phyloP scores from a whole-genome alignment of 2,113 vertebrate species.

The Pelvicachromis taeniatus region DNA sequence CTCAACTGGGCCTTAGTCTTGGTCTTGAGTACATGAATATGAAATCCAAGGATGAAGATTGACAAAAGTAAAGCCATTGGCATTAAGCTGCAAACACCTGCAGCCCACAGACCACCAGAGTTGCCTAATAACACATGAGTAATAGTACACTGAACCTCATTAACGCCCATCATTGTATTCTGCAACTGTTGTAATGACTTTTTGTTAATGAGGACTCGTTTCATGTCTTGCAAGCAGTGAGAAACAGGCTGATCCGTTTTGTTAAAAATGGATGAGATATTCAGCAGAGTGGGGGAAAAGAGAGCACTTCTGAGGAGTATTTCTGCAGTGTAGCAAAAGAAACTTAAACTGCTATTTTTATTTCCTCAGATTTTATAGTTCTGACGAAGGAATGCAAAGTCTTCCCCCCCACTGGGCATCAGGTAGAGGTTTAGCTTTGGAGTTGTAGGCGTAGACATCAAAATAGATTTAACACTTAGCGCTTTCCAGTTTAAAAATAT shows the following conservation, averaged over 20 bases:
- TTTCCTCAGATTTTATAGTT: background rate
- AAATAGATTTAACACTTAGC: slow-evolving; percentile 13
- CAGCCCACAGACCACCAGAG: slow-evolving; percentile 32
- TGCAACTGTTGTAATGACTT: slow-evolving; percentile 31
- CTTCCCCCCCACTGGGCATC: slow-evolving; percentile 12
- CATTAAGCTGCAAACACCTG: slow-evolving; percentile 43
- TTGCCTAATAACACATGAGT: slow-evolving; percentile 45
- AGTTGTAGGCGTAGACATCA: background rate
- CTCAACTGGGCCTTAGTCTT: slow-evolving; percentile 13
- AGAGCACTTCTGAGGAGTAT: background rate
- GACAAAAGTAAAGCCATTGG: slow-evolving; percentile 27
- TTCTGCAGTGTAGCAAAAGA: background rate
- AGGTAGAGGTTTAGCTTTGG: background rate
- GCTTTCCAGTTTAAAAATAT: background rate
- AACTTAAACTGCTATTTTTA: slow-evolving; percentile 27
- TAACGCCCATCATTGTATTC: slow-evolving; percentile 34
- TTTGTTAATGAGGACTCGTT: slow-evolving; percentile 39
- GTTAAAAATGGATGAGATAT: slow-evolving; percentile 18
- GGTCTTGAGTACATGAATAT: slow-evolving; percentile 26
- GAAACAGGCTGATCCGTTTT: background rate
- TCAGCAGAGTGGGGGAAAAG: background rate
- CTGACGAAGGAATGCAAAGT: background rate
- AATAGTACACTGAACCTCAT: slow-evolving; percentile 47
- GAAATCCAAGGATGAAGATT: slow-evolving; percentile 43
- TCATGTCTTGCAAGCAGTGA: background rate